These are phyloP conservation scores for Caenorhabditis inopinata DNA, from an alignment of 1,140 invertebrate genomes.

Conservation along the genomic window DNA sequence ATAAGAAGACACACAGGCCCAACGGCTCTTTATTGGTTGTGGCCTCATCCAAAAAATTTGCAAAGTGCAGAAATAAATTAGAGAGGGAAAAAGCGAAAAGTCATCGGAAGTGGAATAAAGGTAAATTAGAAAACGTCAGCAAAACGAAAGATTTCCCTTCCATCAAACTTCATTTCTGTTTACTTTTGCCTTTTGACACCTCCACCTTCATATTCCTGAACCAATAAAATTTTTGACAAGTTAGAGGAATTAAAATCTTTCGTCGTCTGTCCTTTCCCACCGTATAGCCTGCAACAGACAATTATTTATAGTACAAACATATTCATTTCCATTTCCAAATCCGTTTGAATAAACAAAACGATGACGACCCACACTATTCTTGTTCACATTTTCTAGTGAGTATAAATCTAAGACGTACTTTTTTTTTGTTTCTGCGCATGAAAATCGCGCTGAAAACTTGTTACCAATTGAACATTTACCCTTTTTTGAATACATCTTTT, in stretches of 20 bases:
- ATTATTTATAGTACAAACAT: slow-evolving; percentile 8
- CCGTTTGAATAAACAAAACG: slow-evolving; percentile 18
- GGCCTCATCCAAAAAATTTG: slow-evolving; percentile 23
- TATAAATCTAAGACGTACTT: not conserved
- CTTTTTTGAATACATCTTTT: no score
- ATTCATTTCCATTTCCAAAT: slow-evolving; percentile 19
- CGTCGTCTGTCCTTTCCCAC: no score
- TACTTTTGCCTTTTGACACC: slow-evolving; percentile 32
- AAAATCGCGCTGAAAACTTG: no score
- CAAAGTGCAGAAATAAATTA: slow-evolving; percentile 6
- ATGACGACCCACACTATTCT: not conserved
- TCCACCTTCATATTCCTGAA: not conserved
- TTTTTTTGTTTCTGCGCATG: no score
- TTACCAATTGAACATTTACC: no score
- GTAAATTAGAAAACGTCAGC: not conserved
- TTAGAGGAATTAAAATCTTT: slow-evolving; percentile 1
- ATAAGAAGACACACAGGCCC: not conserved
- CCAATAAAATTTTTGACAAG: slow-evolving; percentile 32
- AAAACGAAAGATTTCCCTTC: not conserved
- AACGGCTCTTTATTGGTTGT: not conserved
- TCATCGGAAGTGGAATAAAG: not conserved
- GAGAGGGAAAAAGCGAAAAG: not conserved
- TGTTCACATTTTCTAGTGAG: not conserved
- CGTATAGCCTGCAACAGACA: not conserved
- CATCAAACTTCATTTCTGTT: not conserved